These are phyloP conservation scores for Hexactinellida sp. DNA, from an alignment of 37 sponge, comb jelly and placozoan species.

Conservation along the genomic window DNA sequence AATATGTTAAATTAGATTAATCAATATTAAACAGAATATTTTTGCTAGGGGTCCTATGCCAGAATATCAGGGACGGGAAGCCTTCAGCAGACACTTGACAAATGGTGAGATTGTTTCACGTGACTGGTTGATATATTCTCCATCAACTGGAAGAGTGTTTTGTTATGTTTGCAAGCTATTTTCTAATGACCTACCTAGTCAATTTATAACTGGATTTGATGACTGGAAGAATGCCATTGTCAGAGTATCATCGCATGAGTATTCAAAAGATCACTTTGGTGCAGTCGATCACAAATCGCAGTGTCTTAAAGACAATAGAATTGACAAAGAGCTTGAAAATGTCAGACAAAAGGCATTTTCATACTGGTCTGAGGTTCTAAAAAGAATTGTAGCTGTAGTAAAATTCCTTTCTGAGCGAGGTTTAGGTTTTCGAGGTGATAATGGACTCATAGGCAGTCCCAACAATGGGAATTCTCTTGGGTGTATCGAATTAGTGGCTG, in stretches of 20 bases:
- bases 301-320: background rate
- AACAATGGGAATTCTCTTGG: constrained; percentile 24
- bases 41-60: too few species aligned
- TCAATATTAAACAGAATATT: too few species aligned
- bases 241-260: background rate
- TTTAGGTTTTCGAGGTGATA: constrained; percentile 15
- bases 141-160: background rate
- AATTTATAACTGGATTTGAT: constrained; percentile 11
- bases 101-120: background rate
- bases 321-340: constrained; percentile 1
- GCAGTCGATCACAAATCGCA: background rate
- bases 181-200: background rate
- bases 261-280: background rate
- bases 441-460: constrained; percentile 14
- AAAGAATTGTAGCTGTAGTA: constrained; percentile 22
- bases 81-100: background rate
- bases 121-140: constrained; percentile 15
- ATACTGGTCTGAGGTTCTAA: constrained; percentile 25
- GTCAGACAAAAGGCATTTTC: constrained; percentile 20
- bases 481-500: constrained; percentile 11
- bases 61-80: too few species aligned
- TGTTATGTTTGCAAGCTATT: constrained; percentile 12
- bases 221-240: background rate
- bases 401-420: background rate
- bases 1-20: too few species aligned